Conservation (phyloP, 2,888 invertebrate species). For the Diogma glabrata region DNA sequence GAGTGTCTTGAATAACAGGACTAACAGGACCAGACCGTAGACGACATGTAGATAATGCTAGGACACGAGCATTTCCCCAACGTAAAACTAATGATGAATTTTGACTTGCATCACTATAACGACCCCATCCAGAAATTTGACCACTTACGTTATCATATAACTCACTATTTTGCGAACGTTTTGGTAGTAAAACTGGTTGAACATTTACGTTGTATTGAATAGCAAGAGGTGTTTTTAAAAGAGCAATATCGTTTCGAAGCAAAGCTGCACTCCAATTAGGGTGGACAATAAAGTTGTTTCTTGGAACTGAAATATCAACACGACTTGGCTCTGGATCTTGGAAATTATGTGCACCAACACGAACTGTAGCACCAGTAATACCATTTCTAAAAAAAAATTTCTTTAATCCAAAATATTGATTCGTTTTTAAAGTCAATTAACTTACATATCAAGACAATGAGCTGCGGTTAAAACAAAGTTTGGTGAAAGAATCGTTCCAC, state of each 20-base stretch:
- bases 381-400: too few species aligned
- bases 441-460: neutral
- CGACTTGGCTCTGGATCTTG: neutral
- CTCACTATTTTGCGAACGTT: neutral
- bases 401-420: too few species aligned
- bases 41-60: neutral
- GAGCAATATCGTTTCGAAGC: constrained; percentile 6
- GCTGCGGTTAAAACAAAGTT: neutral
- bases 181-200: neutral
- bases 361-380: too few species aligned
- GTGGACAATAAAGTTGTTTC: neutral
- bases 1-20: neutral
- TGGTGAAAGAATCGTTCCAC: neutral
- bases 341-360: too few species aligned
- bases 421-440: too few species aligned
- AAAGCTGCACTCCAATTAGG: neutral
- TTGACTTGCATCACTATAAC: neutral
- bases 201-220: neutral
- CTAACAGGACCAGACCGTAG: too few species aligned
- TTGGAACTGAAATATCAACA: neutral
- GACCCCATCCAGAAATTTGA: constrained; percentile 5
- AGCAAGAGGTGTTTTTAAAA: neutral
- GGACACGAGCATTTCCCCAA: neutral
- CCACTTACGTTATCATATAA: neutral
- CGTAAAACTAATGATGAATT: neutral